Evolutionary conservation across 2,797 vertebrate species (phyloP).

Genomic region (Esox masquinongy): DNA sequence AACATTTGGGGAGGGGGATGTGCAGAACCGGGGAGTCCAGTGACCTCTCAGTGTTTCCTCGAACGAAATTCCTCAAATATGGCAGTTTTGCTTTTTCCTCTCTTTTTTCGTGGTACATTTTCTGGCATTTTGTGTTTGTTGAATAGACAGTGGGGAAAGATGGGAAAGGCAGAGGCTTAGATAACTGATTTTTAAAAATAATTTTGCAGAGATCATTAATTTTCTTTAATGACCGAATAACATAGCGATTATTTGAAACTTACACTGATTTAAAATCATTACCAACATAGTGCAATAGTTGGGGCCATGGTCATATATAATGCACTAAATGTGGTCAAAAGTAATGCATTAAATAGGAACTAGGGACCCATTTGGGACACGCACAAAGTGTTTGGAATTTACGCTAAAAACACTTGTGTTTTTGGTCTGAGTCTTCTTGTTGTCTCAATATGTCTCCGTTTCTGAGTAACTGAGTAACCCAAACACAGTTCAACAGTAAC

Average conservation of each 20-base stretch:
- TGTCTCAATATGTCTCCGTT: background rate
- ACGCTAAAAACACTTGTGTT: slow-evolving; percentile 1
- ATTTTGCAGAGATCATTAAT: background rate
- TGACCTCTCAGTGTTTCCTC: no score
- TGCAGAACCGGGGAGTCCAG: no score
- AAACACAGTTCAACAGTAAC: background rate
- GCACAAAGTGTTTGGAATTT: background rate
- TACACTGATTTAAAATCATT: background rate
- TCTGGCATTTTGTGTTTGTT: no score
- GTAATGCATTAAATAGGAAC: background rate
- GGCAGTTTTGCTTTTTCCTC: no score
- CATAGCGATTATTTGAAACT: background rate
- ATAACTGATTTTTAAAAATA: background rate
- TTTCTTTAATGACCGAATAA: no score
- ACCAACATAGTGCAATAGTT: background rate
- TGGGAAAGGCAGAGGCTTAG: no score
- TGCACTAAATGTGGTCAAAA: background rate
- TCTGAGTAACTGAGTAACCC: background rate
- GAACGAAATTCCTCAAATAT: no score
- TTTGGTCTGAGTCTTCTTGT: background rate
- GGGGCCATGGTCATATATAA: background rate
- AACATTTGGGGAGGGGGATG: background rate
- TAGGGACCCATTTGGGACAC: background rate
- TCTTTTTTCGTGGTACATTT: no score
- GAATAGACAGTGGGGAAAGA: no score